These are phyloP conservation scores for Lepidostoma basale DNA, from an alignment of 1,140 invertebrate species.

Conservation along the genomic window DNA sequence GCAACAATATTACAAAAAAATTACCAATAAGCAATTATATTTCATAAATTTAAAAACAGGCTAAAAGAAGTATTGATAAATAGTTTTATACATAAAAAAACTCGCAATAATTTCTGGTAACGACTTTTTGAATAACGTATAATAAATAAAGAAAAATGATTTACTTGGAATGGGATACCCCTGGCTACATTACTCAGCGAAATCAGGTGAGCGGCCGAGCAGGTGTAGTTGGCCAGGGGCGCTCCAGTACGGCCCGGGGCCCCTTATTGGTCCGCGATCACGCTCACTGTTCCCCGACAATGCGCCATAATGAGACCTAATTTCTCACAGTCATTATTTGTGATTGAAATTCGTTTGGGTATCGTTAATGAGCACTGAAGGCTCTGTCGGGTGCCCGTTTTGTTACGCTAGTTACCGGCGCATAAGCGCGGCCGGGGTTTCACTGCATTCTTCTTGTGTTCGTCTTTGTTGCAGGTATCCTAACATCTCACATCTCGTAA, in stretches of 20 bases:
- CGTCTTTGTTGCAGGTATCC: too few species aligned
- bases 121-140: too few species aligned
- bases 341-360: conserved; percentile 15
- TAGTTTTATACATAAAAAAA: too few species aligned
- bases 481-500: too few species aligned
- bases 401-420: conserved; percentile 20
- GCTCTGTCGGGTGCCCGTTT: conserved; percentile 5
- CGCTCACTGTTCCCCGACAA: conserved; percentile 23
- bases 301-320: conserved; percentile 31
- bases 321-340: conserved; percentile 28
- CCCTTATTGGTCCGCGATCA: neutral
- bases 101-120: too few species aligned
- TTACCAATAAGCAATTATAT: too few species aligned
- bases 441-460: too few species aligned
- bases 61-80: too few species aligned
- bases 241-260: conserved; percentile 15
- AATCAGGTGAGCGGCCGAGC: conserved; percentile 23
- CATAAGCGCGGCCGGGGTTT: too few species aligned
- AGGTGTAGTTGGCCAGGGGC: conserved; percentile 30
- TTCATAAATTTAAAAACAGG: too few species aligned
- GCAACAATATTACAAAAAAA: too few species aligned
- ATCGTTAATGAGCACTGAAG: conserved; percentile 25
- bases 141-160: too few species aligned
- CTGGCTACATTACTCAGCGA: conserved; percentile 23
- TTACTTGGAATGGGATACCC: neutral